These are phyloP conservation scores for Monopis laevigella DNA, from an alignment of 2,888 invertebrate species.

Conservation along the genomic window DNA sequence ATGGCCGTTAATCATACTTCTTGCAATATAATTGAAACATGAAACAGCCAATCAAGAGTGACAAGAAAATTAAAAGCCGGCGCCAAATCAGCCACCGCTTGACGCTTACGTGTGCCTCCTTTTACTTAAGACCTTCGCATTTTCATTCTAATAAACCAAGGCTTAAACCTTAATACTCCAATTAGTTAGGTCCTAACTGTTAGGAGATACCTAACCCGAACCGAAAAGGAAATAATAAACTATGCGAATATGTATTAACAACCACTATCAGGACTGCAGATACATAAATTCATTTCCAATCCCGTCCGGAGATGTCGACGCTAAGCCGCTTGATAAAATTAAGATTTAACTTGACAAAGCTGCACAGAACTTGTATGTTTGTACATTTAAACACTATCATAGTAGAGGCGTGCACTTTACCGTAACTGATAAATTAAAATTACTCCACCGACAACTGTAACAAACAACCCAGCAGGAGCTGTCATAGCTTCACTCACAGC, in stretches of 20 bases:
- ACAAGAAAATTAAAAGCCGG: conserved; percentile 24
- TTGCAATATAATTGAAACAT: conserved; percentile 29
- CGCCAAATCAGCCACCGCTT: conserved; percentile 11
- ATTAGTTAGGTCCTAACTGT: background rate
- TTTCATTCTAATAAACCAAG: conserved; percentile 25
- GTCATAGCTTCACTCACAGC: conserved; percentile 19
- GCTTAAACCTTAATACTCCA: background rate
- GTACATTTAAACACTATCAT: background rate
- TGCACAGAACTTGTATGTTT: no score
- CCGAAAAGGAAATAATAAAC: no score
- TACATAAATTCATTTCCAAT: no score
- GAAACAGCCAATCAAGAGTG: conserved; percentile 21
- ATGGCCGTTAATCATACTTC: conserved; percentile 25
- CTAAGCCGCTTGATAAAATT: no score
- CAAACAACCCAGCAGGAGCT: conserved; percentile 44
- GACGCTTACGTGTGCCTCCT: conserved; percentile 20
- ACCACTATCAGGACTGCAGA: no score
- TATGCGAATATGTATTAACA: no score
- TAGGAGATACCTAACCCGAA: no score
- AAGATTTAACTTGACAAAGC: no score
- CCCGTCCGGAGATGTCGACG: no score
- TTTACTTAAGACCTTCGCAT: conserved; percentile 44
- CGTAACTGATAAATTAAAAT: conserved; percentile 37
- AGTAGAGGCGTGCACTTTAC: conserved; percentile 16
- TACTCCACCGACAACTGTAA: conserved; percentile 37